Evolutionary conservation across 2,888 invertebrate species (phyloP).

Genomic region (Anoncus sp.): DNA sequence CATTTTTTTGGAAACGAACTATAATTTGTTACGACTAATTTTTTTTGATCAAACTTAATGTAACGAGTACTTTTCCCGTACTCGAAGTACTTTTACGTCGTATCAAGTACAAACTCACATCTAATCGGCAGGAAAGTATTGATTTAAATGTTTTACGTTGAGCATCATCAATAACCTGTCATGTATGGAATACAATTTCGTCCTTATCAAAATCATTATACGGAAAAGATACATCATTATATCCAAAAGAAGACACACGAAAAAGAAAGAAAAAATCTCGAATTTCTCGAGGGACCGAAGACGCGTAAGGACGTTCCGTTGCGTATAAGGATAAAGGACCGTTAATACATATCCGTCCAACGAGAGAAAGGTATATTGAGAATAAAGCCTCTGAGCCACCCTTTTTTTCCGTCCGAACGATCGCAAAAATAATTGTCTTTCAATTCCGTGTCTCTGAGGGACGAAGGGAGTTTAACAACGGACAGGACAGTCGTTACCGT

Average conservation of each 20-base stretch:
- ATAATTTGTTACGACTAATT: too few relatives aligned
- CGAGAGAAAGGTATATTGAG: not conserved
- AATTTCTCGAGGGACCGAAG: constrained; percentile 51
- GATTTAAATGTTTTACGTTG: too few relatives aligned
- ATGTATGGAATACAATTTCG: not conserved
- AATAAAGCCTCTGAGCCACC: constrained; percentile 11
- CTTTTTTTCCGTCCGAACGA: constrained; percentile 57
- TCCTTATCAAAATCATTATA: constrained; percentile 38
- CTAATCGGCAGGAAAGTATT: too few relatives aligned
- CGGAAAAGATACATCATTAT: constrained; percentile 32
- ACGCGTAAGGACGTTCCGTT: constrained; percentile 19
- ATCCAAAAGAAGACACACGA: not conserved
- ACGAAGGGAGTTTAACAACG: constrained; percentile 36
- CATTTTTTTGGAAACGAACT: too few relatives aligned
- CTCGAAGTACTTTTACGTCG: too few relatives aligned
- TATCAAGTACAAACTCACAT: too few relatives aligned
- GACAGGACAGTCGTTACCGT: constrained; percentile 36
- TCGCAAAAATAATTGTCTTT: constrained; percentile 65
- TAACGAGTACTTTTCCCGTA: too few relatives aligned
- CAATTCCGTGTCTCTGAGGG: constrained; percentile 51
- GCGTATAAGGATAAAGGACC: constrained; percentile 4
- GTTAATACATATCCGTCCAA: constrained; percentile 5
- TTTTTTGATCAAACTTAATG: too few relatives aligned
- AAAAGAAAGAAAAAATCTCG: constrained; percentile 8
- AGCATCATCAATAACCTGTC: not conserved